Base-by-base conservation (phyloP, 1,140 invertebrate genomes). In the Caenorhabditis brenneri region DNA sequence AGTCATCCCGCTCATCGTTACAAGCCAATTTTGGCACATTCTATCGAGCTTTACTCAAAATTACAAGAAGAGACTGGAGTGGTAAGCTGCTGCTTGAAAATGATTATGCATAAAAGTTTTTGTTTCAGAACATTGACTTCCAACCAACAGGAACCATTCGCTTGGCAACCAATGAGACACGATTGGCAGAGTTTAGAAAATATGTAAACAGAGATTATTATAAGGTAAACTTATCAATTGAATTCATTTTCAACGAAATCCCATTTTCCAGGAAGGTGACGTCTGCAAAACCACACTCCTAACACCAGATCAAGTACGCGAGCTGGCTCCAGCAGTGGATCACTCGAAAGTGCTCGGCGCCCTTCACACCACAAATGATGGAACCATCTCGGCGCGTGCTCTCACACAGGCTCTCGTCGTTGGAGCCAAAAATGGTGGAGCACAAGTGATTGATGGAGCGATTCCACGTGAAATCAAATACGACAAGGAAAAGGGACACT, bases 291-390 rank as follows among this genome's bases (percentile, higher is more conserved):
- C 85, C 53, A 88, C 87, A 10, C 81, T 92, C 0, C 85, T 92
- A 27, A 85, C 85, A 1, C 90, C 91, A 6, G 89, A 92, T 16
- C 88, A 91, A 85, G 88, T 92, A 16, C 55, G 87, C 19, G 74
- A 89, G 51, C 33, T 90, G 16, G 90, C 88, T 81, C 92, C 91
- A 33, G 78, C 91, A 10, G 74, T 92, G 0, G 91, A 92, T 60
- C 88, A 69, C n/a, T 31, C 53, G 9, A 24, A 79, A 36, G 80
- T 86, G 16, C 49, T 86, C 19, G 85, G 85, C 0, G 85, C 83
- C n/a, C 79, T 86, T 36, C 80, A 86, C 80, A 86, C 85, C 9
- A 81, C 74, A 6, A 81, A 65, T 27, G 85, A 86, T 27, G 85
- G 85, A 48, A 78, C 55, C 2, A 65, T 86, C 33, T 31, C 46